Conservation (phyloP, 2,113 vertebrate species). For the Scomber scombrus region DNA sequence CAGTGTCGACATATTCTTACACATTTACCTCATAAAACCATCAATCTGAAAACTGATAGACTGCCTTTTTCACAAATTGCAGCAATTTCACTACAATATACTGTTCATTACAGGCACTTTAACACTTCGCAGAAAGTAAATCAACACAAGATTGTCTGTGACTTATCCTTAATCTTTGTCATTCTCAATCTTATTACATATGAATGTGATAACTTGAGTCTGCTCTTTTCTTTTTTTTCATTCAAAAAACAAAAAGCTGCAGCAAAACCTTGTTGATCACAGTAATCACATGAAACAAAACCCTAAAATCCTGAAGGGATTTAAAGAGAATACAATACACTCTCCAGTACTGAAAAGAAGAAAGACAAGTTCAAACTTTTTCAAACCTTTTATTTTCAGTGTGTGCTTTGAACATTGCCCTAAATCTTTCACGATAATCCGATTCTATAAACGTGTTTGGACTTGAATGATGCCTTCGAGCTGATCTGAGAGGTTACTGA, state of each 20-base stretch:
- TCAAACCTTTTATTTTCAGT: conserved; percentile 12
- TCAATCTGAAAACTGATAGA: not conserved
- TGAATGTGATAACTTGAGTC: not conserved
- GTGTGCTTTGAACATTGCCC: conserved; percentile 26
- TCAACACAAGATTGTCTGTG: not conserved
- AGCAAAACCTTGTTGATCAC: conserved; percentile 7
- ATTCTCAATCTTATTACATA: not conserved
- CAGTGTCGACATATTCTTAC: not conserved
- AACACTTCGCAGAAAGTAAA: not conserved
- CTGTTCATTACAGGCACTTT: not conserved
- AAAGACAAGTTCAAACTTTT: conserved; percentile 15
- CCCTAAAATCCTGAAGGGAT: not conserved
- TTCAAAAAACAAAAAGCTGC: conserved; percentile 12
- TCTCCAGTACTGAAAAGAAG: not conserved
- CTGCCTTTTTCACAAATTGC: not conserved
- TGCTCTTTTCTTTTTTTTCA: no score
- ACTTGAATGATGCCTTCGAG: conserved; percentile 31
- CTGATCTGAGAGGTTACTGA: conserved; percentile 21
- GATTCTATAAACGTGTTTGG: not conserved
- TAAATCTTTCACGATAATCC: conserved; percentile 45
- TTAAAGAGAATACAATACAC: not conserved
- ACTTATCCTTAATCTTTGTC: not conserved
- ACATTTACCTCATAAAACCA: not conserved
- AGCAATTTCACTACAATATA: not conserved
- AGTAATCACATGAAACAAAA: conserved; percentile 25